Percentiles rank a stretch among this genome's conserved stretches.
These are phyloP conservation scores for Diachasmimorpha longicaudata DNA, from an alignment of 1,140 invertebrate species.

Conservation along the genomic window DNA sequence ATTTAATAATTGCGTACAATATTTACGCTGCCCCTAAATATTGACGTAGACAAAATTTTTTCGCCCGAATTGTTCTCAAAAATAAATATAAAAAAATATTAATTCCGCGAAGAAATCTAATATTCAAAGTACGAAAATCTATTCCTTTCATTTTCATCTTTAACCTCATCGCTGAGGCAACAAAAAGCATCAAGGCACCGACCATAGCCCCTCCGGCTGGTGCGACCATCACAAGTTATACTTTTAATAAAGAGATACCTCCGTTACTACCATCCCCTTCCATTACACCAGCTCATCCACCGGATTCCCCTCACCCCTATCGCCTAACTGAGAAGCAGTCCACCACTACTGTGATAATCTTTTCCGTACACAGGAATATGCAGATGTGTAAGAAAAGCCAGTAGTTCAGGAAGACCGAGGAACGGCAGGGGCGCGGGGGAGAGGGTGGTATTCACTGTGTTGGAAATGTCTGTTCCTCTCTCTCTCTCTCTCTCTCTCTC, in stretches of 20 bases:
- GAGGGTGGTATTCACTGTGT: conserved; percentile 10
- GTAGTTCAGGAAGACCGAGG: conserved; percentile 39
- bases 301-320: neutral
- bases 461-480: neutral
- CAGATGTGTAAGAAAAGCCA: conserved; percentile 2
- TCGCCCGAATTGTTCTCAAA: no score
- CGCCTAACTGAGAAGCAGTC: neutral
- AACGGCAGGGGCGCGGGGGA: no score
- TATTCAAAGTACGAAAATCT: neutral
- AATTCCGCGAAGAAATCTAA: no score
- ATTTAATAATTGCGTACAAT: conserved; percentile 20
- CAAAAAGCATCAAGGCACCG: neutral
- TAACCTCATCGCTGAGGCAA: neutral
- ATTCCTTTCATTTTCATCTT: neutral
- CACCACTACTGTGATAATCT: conserved; percentile 35
- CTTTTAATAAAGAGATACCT: conserved; percentile 57
- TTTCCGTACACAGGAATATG: neutral
- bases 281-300: neutral
- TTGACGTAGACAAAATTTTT: no score
- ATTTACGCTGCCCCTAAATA: neutral
- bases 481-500: neutral
- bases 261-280: conserved; percentile 33
- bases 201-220: conserved; percentile 23
- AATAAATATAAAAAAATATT: no score
- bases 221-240: conserved; percentile 52